These are phyloP conservation scores for Pyralis farinalis DNA, from an alignment of 2,888 invertebrate species.

Conservation along the genomic window DNA sequence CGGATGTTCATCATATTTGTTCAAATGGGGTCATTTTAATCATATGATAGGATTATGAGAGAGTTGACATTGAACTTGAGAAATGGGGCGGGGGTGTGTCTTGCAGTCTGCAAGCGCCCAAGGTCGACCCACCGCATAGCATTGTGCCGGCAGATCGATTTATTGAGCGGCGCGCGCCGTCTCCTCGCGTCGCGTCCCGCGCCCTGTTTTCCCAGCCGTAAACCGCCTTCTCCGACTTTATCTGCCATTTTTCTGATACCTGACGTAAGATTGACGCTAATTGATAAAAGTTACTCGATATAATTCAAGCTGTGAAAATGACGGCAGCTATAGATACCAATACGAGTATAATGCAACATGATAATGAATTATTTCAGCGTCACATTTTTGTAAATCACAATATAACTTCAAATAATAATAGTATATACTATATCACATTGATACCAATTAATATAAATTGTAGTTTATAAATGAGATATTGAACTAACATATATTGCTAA, in stretches of 20 bases:
- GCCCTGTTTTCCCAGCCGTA: conserved; percentile 41
- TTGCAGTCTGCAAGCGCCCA: conserved; percentile 69
- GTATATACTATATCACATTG: no score
- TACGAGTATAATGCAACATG: no score
- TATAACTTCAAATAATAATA: no score
- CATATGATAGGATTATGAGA: conserved; percentile 31
- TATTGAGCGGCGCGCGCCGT: conserved; percentile 78
- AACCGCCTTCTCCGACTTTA: conserved; percentile 29
- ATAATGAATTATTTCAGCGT: no score
- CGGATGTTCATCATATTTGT: conserved; percentile 7
- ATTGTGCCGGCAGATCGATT: conserved; percentile 74
- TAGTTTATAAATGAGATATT: no score
- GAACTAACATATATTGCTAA: no score
- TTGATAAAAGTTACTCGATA: conserved; percentile 19
- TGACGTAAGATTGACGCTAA: conserved; percentile 28
- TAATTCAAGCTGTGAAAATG: no score
- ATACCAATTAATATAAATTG: no score
- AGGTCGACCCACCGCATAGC: conserved; percentile 58
- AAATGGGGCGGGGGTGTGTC: conserved; percentile 69
- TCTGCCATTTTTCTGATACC: conserved; percentile 25
- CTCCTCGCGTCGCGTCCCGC: conserved; percentile 44
- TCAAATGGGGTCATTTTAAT: conserved; percentile 26
- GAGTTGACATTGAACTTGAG: conserved; percentile 75
- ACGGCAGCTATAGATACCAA: no score
- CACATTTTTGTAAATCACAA: no score